Evolutionary conservation across 2,113 vertebrate genomes (phyloP).

Genomic region (Hypocryptadius cinnamomeus): DNA sequence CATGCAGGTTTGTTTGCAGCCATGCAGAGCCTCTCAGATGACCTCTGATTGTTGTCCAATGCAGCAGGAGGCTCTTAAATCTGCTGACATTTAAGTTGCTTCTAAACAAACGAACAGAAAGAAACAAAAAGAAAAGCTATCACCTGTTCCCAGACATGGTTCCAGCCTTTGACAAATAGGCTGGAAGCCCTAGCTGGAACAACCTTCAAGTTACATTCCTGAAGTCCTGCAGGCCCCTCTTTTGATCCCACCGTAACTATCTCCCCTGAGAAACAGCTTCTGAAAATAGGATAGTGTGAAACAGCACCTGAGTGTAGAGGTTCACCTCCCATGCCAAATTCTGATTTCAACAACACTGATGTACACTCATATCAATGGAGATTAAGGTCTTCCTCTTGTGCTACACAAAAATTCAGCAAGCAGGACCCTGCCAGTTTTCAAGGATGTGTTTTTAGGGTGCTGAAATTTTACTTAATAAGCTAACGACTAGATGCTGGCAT

Average conservation of each 20-base stretch:
- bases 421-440: not conserved
- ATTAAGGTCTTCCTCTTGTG: not conserved
- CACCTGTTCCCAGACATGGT: not conserved
- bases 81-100: not conserved
- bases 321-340: not conserved
- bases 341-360: not conserved
- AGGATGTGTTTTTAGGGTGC: not conserved
- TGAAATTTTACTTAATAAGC: not conserved
- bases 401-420: not conserved
- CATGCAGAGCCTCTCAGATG: not conserved
- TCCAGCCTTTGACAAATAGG: not conserved
- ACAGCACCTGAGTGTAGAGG: not conserved
- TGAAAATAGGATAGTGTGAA: not conserved
- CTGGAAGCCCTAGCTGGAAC: not conserved
- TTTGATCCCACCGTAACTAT: not conserved
- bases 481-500: not conserved
- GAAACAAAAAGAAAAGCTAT: not conserved
- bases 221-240: not conserved
- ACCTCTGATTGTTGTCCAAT: not conserved
- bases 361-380: not conserved
- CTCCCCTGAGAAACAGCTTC: not conserved
- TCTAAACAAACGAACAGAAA: not conserved
- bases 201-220: not conserved
- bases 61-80: not conserved
- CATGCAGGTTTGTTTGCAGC: not conserved